These are phyloP conservation scores for Atractosteus spatula DNA, from an alignment of 2,113 vertebrate genomes.

Conservation along the genomic window DNA sequence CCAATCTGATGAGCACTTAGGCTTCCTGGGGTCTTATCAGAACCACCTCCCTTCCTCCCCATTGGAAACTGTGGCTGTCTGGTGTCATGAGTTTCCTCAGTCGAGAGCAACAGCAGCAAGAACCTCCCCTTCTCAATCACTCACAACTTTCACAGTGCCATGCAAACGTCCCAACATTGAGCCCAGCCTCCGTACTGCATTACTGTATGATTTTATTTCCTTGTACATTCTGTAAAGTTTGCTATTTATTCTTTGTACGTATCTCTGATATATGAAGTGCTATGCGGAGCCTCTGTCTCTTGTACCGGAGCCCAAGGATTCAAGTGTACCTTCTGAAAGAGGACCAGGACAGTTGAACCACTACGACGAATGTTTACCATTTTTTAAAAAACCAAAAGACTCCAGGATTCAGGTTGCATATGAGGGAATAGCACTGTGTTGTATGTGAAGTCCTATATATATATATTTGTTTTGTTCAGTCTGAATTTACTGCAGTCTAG, in stretches of 20 bases:
- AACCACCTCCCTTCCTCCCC: too few species aligned
- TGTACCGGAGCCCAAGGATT: slow-evolving; percentile 46
- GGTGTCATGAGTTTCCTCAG: too few species aligned
- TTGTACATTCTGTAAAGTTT: slow-evolving; percentile 48
- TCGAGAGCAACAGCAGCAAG: too few species aligned
- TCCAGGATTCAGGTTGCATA: slow-evolving; percentile 52
- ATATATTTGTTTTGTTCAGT: slow-evolving; percentile 34
- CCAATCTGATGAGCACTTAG: too few species aligned
- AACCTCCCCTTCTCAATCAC: too few species aligned
- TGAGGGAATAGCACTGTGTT: slow-evolving; percentile 61
- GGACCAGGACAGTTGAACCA: slow-evolving; percentile 43
- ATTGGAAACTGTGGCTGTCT: too few species aligned
- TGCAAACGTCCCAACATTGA: slow-evolving; percentile 52
- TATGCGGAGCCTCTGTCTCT: slow-evolving; percentile 46
- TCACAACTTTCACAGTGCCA: slow-evolving; percentile 21
- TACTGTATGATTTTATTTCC: slow-evolving; percentile 53
- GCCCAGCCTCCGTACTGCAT: slow-evolving; percentile 52
- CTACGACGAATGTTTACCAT: slow-evolving; percentile 43
- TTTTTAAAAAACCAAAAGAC: slow-evolving; percentile 54
- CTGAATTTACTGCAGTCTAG: slow-evolving; percentile 48
- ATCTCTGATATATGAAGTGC: slow-evolving; percentile 50
- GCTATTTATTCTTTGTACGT: slow-evolving; percentile 52
- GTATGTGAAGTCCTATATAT: slow-evolving; percentile 41
- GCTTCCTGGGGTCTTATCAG: too few species aligned
- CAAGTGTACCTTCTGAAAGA: slow-evolving; percentile 41